These are phyloP conservation scores for Homarus americanus DNA, from an alignment of 1,140 invertebrate species.

Conservation along the genomic window DNA sequence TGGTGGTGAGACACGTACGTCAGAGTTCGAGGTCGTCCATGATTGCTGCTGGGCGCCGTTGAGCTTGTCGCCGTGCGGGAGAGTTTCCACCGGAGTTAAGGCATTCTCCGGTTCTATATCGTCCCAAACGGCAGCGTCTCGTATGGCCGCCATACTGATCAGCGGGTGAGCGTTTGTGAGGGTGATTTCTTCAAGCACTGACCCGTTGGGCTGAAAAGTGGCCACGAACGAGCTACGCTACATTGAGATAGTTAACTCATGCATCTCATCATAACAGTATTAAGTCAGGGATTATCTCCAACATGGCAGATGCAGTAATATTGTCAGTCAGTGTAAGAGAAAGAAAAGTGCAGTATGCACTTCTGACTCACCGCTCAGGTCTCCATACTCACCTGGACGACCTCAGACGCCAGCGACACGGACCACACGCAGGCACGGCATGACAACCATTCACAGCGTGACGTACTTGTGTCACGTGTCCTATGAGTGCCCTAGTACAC, in stretches of 20 bases:
- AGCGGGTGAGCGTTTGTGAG: slow-evolving; percentile 6
- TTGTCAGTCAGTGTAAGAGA: not conserved
- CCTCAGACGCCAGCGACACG: slow-evolving; percentile 11
- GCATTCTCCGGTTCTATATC: not conserved
- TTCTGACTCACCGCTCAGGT: not conserved
- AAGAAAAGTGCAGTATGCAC: not conserved
- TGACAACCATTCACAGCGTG: too few relatives aligned
- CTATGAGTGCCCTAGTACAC: too few relatives aligned
- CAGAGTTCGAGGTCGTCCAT: slow-evolving; percentile 2
- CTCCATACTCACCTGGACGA: slow-evolving; percentile 27
- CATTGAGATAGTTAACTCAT: not conserved
- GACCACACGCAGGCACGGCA: not conserved
- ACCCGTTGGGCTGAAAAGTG: slow-evolving; percentile 19
- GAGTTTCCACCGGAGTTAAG: not conserved
- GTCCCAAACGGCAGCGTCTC: slow-evolving; percentile 12
- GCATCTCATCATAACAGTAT: not conserved
- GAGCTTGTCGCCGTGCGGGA: not conserved
- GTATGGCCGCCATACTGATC: not conserved
- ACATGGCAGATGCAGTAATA: not conserved
- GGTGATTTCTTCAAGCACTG: slow-evolving; percentile 3
- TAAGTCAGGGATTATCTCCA: not conserved
- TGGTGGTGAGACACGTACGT: slow-evolving; percentile 7
- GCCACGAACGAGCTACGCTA: not conserved
- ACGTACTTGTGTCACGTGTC: too few relatives aligned
- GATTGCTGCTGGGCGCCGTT: slow-evolving; percentile 6